Base-by-base conservation (phyloP, 2,888 invertebrate species). In the Nephrotoma appendiculata region DNA sequence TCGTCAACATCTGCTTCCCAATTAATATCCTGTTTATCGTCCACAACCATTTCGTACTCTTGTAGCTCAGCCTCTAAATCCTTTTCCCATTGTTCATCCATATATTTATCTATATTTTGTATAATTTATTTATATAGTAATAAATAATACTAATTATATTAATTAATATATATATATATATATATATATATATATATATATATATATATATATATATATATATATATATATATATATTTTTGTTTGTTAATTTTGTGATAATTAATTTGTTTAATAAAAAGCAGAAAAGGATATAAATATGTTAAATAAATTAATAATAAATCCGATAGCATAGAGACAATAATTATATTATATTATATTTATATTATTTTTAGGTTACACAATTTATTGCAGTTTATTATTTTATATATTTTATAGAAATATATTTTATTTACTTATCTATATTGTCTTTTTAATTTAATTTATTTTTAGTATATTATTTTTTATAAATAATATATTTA, bases 11-110 rank as follows among this genome's bases (percentile, higher is more conserved):
- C 95, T 88, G 94, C 93, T 91, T 95, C 95, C 93, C 95, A 94
- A 88, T 94, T 86, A 42, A 15, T 41, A 57, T 86, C 57, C 41
- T 86, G 52, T 88, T 92, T 91, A 87, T 93, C 92, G 88, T 93
- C 94, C 87, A 93, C 93, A 83, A 98, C 97, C 89, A 98, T 96
- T 92, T 98, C 98, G 92, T 97, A 98, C 91, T 98, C 98, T 91
- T 97, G 97, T 89, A 98, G 94, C 92, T 98, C 98, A 86, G 97
- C 97, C 91, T 98, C 98, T 90, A 98, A 93, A 92, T 98, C 98
- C 91, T 96, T 96, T 93, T 98, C 98, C 98, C 98, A 98, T 93
- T 98, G 97, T 92, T 97, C 97, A 95, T 95, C 93, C 93, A 92
- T 52, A 57, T 52, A 52, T 41, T 86, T 42, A 87, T 86, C 48